Percentiles rank a stretch among this genome's conserved stretches.
Evolutionary conservation across 2,113 vertebrate genomes (phyloP).

Genomic region (Chiloscyllium plagiosum): DNA sequence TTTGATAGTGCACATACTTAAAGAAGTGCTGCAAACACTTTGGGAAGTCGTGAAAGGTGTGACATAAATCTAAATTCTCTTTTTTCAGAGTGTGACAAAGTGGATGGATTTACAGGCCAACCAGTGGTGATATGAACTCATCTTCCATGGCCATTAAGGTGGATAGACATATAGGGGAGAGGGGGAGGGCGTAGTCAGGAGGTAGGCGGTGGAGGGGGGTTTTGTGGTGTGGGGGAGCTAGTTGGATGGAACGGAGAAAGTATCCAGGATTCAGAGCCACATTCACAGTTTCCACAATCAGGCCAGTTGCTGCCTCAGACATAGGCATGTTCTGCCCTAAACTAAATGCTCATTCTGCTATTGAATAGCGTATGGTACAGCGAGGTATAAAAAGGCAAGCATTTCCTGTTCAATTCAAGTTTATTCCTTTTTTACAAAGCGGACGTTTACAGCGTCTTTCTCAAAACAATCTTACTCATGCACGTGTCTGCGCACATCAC

Average conservation of each 20-base stretch:
- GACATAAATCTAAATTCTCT: neutral
- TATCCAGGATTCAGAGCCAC: neutral
- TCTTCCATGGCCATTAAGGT: neutral
- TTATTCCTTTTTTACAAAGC: neutral
- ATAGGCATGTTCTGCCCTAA: neutral
- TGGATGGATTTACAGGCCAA: neutral
- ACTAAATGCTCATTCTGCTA: neutral
- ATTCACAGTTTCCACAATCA: neutral
- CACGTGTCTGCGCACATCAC: neutral
- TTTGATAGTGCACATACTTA: neutral
- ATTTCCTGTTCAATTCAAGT: neutral
- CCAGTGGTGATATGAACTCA: too few species aligned
- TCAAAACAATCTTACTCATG: neutral
- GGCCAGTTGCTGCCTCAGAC: neutral
- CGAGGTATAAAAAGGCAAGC: neutral
- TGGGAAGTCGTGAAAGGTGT: neutral
- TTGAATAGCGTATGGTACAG: too few species aligned
- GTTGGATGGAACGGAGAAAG: too few species aligned
- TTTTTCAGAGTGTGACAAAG: neutral
- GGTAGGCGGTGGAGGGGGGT: too few species aligned
- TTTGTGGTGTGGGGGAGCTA: too few species aligned
- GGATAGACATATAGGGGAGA: neutral
- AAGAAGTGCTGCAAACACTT: neutral
- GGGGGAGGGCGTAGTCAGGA: neutral
- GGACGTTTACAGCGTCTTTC: neutral